Evolutionary conservation across 2,113 vertebrate species (phyloP).

Genomic region (Lanius ludovicianus): DNA sequence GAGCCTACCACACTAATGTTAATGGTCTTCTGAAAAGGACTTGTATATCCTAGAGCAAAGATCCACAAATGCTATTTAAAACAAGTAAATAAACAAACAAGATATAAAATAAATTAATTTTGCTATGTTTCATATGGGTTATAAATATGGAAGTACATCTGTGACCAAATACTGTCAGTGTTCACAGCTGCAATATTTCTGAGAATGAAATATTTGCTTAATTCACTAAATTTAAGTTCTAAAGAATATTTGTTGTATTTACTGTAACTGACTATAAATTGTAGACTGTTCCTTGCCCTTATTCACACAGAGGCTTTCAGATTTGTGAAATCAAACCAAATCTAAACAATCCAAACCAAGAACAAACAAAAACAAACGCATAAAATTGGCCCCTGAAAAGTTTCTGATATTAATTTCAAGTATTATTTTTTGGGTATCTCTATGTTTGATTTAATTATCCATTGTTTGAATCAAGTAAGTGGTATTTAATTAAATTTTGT

Average conservation of each 20-base stretch:
- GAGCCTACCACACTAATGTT: not conserved
- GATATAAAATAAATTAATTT: not conserved
- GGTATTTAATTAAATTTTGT: not conserved
- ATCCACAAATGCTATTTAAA: not conserved
- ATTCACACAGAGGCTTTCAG: not conserved
- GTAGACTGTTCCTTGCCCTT: not conserved
- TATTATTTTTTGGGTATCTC: not conserved
- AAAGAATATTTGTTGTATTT: not conserved
- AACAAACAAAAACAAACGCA: not conserved
- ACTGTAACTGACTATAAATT: not conserved
- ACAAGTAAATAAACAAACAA: not conserved
- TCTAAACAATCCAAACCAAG: too few relatives aligned
- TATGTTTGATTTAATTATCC: not conserved
- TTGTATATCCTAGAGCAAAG: not conserved
- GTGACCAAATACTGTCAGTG: not conserved
- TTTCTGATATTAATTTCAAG: not conserved
- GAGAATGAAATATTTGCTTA: not conserved
- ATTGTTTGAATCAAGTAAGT: not conserved
- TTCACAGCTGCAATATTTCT: not conserved
- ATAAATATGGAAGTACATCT: not conserved
- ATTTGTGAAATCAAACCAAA: not conserved
- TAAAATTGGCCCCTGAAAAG: accelerated
- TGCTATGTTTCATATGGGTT: not conserved
- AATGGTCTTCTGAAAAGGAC: not conserved
- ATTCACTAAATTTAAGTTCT: not conserved